Evolutionary conservation across 2,797 vertebrate species (phyloP), one percentile per base, ranked within the genome.

Genomic region (Lithobates pipiens): DNA sequence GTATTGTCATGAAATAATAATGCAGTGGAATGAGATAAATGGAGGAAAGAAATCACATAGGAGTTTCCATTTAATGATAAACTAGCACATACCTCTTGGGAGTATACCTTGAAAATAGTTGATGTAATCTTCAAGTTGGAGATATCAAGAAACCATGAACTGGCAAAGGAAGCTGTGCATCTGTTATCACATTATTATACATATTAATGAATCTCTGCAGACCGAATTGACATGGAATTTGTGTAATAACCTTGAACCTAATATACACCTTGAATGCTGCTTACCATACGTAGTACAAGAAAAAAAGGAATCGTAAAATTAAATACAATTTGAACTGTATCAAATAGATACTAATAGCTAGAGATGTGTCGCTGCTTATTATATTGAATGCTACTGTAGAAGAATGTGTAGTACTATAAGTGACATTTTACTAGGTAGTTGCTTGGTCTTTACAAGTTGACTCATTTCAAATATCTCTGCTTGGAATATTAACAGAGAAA

Each of bases 1-100:
- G 84, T 85, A 77, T 77, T 77, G 85, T 82, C 73, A 82, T 85
- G 42, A 80, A 81, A 85, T 81, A 85, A 76, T 81, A 80, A 81
- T 85, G 63, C 72, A 39, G 44, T 25, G 11, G 25, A 77, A 81
- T 81, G 73, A 21, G 46, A 80, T 70, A 85, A 76, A 76, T 80
- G 68, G 27, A 82, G 73, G 44, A 84, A 69, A 77, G 68, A 36
- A 79, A 39, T 84, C 65, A 77, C 32, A 68, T 82, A 77, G 74
- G 68, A 77, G 80, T 83, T 81, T 77, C 74, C 79, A 77, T 69
- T 61, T 82, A 82, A 86, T 86, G 50, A 82, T 86, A 73, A 61
- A 71, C 67, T 70, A 71, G 78, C 34, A 78, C 74, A 73, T 78
- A 29, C 39, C 57, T 10, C 42, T 34, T 57, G 32, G 80, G 79